phyloP scores from a whole-genome alignment of 2,113 vertebrate species.

The Tonatia bakeri region DNA sequence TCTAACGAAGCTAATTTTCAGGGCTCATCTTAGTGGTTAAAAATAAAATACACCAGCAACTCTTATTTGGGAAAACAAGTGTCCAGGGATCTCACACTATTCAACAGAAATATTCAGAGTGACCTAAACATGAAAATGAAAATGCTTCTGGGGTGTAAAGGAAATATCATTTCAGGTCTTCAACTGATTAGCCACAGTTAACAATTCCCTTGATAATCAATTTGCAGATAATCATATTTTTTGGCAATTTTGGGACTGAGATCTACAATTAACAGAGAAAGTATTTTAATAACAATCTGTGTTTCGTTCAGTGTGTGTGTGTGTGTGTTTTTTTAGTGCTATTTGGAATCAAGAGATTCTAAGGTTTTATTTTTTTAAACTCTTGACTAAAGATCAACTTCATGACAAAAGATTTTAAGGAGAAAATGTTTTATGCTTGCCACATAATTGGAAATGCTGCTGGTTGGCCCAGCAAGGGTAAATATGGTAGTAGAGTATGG shows the following conservation, averaged over 20 bases:
- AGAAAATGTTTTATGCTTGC: not conserved
- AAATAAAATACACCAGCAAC: not conserved
- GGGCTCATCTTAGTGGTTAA: not conserved
- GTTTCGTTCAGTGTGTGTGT: not conserved
- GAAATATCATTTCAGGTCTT: not conserved
- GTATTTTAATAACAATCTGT: not conserved
- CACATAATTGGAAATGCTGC: not conserved
- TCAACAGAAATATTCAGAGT: not conserved
- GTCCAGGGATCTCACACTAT: not conserved
- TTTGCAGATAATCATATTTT: not conserved
- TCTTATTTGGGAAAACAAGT: not conserved
- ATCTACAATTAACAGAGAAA: not conserved
- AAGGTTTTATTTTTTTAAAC: not conserved
- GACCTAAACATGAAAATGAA: not conserved
- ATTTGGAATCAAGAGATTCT: not conserved
- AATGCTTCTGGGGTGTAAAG: not conserved
- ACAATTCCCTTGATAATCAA: not conserved
- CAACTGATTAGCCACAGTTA: not conserved
- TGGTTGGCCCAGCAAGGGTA: not conserved
- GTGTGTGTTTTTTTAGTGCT: not conserved
- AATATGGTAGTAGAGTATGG: not conserved
- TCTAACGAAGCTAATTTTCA: not conserved
- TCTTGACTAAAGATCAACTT: not conserved
- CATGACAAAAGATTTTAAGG: not conserved
- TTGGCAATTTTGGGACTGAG: not conserved